Base-by-base conservation (phyloP, 2,113 vertebrate species). In the Channa argus region DNA sequence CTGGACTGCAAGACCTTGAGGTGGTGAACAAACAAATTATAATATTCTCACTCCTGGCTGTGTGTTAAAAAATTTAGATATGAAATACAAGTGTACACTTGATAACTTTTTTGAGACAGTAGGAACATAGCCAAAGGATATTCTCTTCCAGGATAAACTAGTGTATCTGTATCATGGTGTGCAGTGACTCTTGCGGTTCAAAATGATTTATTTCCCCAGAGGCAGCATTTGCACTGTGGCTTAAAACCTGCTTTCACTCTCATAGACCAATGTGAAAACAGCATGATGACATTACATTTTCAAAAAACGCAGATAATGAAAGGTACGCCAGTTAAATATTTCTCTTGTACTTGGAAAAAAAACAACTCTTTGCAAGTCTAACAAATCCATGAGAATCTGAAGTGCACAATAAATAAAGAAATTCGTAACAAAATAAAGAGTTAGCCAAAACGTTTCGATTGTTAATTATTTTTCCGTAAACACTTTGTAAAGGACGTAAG, bases 201-300 rank as follows among this genome's bases (percentile, higher is more conserved):
- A 50, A 34, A 65, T 60, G 54, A 82, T 71, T 66, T 52, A 74
- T 78, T 59, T 62, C 34, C 47, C 15, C 47, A 33, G 39, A 36
- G 34, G 64, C 14, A 44, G 65, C n/a, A 54, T 53, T 52, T 63
- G 10, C 55, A 37, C 45, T 39, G 54, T 49, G 55, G 13, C 38
- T 51, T 38, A 43, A 60, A 51, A 64, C 41, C 37, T 38, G 39
- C 45, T 58, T 61, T 61, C 11, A 41, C 24, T 24, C 4, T 53
- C 13, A 24, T 8, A 43, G 55, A 46, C 64, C 66, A 45, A 58
- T 51, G 50, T 8, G 63, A 67, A 62, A 50, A 64, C 50, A 37
- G 41, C 38, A 39, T 4, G n/a, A 46, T 62, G 43, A 43, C 15
- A 33, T 71, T n/a, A 47, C 55, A 63, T 8, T 67, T 71, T 62